Evolutionary conservation across 2,797 vertebrate genomes (phyloP).

Genomic region (Lemur catta): DNA sequence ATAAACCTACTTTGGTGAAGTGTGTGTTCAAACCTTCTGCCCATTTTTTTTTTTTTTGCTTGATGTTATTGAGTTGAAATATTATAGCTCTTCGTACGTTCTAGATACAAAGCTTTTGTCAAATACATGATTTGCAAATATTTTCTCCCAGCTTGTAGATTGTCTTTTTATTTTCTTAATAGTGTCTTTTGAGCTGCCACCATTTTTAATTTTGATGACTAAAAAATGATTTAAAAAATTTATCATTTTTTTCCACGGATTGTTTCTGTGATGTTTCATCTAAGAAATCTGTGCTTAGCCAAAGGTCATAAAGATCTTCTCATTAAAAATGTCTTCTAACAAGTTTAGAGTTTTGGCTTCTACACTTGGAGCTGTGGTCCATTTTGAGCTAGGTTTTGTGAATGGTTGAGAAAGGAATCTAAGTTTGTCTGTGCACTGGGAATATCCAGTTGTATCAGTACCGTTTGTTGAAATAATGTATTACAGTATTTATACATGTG

Average conservation of each 20-base stretch:
- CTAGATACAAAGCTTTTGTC: neutral
- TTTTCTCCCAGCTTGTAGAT: neutral
- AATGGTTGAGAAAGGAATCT: neutral
- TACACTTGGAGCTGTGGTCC: neutral
- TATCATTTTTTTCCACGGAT: neutral
- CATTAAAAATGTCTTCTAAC: neutral
- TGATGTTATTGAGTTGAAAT: neutral
- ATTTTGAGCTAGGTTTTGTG: neutral
- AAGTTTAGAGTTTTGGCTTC: neutral
- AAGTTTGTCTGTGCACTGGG: rapidly evolving
- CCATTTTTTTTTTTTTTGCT: no score
- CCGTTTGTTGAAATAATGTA: rapidly evolving
- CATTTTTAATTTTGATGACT: neutral
- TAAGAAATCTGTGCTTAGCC: neutral
- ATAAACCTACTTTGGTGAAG: neutral
- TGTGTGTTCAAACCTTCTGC: neutral
- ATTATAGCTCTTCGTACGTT: neutral
- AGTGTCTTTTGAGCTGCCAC: neutral
- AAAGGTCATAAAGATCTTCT: neutral
- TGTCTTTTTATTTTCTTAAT: neutral
- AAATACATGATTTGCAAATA: neutral
- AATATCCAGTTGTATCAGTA: neutral
- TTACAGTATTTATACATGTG: neutral
- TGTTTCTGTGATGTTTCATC: neutral
- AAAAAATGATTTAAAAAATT: no score